Conservation (phyloP, 2,888 invertebrate genomes). For the Harpalus rufipes region DNA sequence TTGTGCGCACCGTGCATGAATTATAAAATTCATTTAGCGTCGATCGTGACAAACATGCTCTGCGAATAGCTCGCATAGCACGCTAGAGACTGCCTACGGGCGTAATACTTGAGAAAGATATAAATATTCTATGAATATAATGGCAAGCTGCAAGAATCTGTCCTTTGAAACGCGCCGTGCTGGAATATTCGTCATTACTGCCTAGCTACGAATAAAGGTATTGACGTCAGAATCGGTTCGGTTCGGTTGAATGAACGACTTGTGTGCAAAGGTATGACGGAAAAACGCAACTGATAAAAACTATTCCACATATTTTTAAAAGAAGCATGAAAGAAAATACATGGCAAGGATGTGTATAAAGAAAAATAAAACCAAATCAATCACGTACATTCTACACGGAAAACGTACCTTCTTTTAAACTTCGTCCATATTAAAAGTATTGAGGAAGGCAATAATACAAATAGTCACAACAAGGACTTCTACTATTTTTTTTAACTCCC, state of each 20-base stretch:
- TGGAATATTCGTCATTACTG: conserved; percentile 54
- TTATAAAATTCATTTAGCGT: conserved; percentile 54
- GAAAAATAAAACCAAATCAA: conserved; percentile 6
- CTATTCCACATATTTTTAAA: conserved; percentile 2
- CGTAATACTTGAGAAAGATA: conserved; percentile 56
- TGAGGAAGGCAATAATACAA: too few species aligned
- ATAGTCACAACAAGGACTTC: too few species aligned
- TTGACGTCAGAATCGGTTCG: conserved; percentile 31
- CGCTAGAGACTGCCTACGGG: not conserved
- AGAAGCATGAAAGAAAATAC: not conserved
- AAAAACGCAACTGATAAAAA: conserved; percentile 2
- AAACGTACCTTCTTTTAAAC: not conserved
- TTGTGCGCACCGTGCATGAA: conserved; percentile 14
- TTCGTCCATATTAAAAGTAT: not conserved
- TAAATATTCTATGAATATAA: conserved; percentile 65
- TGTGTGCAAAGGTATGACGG: not conserved
- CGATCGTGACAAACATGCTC: conserved; percentile 52
- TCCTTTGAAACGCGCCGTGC: conserved; percentile 41
- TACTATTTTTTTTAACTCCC: too few species aligned
- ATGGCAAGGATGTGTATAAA: not conserved
- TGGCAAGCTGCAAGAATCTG: conserved; percentile 44
- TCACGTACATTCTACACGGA: not conserved
- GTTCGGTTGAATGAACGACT: not conserved
- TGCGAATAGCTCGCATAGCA: conserved; percentile 18
- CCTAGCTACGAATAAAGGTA: conserved; percentile 34